Evolutionary conservation across 2,888 invertebrate genomes (phyloP), one percentile per base, ranked within the genome.

Genomic region (Scaptomyza tumidula): DNA sequence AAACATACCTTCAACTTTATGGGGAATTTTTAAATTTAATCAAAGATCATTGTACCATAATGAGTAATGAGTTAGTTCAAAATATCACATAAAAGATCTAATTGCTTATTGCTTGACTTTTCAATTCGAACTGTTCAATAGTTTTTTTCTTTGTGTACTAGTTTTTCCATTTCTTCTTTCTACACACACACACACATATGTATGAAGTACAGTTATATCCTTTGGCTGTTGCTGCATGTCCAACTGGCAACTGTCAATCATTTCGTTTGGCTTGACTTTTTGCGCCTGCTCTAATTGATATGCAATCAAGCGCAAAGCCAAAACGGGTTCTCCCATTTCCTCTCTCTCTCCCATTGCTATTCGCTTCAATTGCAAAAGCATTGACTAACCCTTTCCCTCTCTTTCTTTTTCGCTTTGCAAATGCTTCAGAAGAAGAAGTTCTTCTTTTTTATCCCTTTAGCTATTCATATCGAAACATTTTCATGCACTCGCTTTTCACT

Each of bases 211-310:
- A 37, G 41, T 27, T 43, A n/a, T 71, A 16, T 71, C 54, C 71
- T 41, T 19, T 13, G 33, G 33, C 33, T 77, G 74, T 69, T 78
- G 74, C 71, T 76, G 3, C n/a, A 13, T 14, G 71, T 77, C 71
- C 81, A 75, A 73, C 81, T 86, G 81, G 84, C 83, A 86, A 84
- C 86, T 86, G 86, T 84, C 83, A 84, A 84, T 84, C 86, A 84
- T 84, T 84, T 86, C 84, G 81, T 84, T 81, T 81, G 86, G 80
- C 67, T 79, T 77, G 83, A 75, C 78, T 86, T 86, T 86, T 86
- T 84, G 83, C 86, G 83, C 83, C 84, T 81, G 77, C 81, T 84
- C 86, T 84, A 84, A 84, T 84, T 84, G 83, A 84, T 84, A 84
- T 84, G 83, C 83, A 84, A 84, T 84, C 83, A 86, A 84, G 81